Evolutionary conservation across 2,113 vertebrate genomes (phyloP), one percentile per base, ranked within the genome.

Genomic region (Rhinolophus ferrumequinum): DNA sequence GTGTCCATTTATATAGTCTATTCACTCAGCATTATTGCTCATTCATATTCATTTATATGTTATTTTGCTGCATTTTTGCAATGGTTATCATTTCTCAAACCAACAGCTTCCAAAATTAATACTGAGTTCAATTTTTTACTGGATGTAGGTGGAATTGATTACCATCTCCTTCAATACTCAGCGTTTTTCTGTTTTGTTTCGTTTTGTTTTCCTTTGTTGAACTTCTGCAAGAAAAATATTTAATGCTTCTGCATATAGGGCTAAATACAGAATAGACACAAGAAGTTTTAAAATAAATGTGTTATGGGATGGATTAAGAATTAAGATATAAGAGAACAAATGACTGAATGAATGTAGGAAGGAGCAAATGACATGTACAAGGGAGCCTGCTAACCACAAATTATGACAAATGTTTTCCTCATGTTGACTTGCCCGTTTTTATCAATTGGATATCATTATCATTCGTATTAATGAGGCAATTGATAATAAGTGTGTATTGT

Each of bases 61-160:
- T 75, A 96, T 96, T 97, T 96, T 90, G 24, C 35, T 81, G 19
- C 22, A 81, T 90, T 95, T 96, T 94, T 92, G 58, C 56, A 66
- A 35, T 94, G n/a, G 69, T 75, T 97, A 90, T 86, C 94, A 96
- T 95, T 94, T 96, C 64, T 96, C 66, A 97, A 76, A 33, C 54
- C 7, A 7, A 96, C 84, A 94, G 79, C 35, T 97, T 96, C 56
- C 5, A 87, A 96, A 96, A 95, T 97, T 96, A 97, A 92, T 92
- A 89, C 52, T 87, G 75, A 93, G 69, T 92, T 21, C 50, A 96
- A 50, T 90, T 93, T 70, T 87, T 76, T 77, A 75, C 77, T 81
- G 77, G 33, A 79, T 62, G n/a, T 82, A 94, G 56, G 67, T 86
- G 33, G 50, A 96, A 80, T 93, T 89, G 90, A 92, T 92, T 79